These are phyloP conservation scores for Lates japonicus DNA, from an alignment of 2,797 vertebrate species.

Conservation along the genomic window DNA sequence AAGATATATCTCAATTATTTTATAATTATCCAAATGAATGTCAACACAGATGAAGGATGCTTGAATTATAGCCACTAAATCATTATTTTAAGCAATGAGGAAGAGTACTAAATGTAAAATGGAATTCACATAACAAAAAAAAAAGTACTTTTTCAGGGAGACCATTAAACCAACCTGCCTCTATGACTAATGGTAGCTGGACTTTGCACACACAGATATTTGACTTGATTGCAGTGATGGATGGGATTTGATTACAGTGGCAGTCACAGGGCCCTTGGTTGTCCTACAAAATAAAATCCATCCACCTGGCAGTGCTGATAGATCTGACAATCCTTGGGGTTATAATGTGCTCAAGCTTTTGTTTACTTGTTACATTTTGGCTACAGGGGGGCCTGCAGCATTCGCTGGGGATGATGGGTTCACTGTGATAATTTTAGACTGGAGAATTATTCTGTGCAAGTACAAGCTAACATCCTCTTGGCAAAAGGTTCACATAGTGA, in stretches of 20 bases:
- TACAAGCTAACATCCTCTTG: neutral
- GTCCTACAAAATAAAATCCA: neutral
- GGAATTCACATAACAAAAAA: neutral
- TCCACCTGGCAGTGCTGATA: neutral
- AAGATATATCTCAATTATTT: neutral
- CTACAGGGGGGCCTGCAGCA: neutral
- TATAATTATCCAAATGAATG: neutral
- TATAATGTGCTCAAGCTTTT: neutral
- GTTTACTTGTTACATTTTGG: neutral
- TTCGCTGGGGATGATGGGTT: neutral
- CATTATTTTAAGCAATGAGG: neutral
- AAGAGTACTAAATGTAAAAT: neutral
- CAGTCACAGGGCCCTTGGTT: too few species aligned
- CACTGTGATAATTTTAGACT: neutral
- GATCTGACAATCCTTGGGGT: neutral
- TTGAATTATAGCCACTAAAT: neutral
- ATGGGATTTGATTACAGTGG: neutral
- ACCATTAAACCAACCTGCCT: slow-evolving; percentile 1
- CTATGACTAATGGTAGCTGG: neutral
- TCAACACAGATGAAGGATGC: neutral
- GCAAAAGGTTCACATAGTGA: neutral
- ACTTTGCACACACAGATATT: neutral
- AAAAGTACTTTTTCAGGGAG: neutral
- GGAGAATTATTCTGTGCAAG: neutral
- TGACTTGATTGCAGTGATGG: slow-evolving; percentile 7